These are phyloP conservation scores for Lydus trimaculatus DNA, from an alignment of 2,888 invertebrate species.

Conservation along the genomic window DNA sequence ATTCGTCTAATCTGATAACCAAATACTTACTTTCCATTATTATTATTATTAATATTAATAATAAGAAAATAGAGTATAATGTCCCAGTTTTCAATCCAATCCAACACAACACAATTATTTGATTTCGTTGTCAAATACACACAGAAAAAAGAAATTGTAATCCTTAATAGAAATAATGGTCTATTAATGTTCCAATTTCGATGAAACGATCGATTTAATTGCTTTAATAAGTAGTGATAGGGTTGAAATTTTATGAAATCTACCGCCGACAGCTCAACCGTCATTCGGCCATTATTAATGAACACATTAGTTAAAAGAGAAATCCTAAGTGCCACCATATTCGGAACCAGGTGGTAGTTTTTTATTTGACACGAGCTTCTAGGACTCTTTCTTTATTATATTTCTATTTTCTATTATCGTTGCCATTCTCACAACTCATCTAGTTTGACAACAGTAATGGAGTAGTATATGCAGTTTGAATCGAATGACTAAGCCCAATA, in stretches of 20 bases:
- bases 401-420: not conserved
- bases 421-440: not conserved
- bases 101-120: not conserved
- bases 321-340: conserved; percentile 11
- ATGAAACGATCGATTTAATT: not conserved
- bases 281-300: conserved; percentile 17
- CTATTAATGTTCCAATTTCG: not conserved
- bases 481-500: conserved; percentile 35
- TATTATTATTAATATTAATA: not conserved
- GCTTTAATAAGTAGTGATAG: not conserved
- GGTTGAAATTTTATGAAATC: not conserved
- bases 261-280: not conserved
- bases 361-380: conserved; percentile 21
- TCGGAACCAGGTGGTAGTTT: conserved; percentile 25
- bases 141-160: no score
- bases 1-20: conserved; percentile 7
- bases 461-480: conserved; percentile 20
- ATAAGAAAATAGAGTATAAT: not conserved
- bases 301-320: conserved; percentile 17
- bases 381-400: conserved; percentile 13
- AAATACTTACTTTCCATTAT: not conserved
- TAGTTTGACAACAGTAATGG: conserved; percentile 14
- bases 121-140: no score
- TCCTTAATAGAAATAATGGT: not conserved
- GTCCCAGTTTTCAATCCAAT: not conserved